These are phyloP conservation scores for Rhinogobius similis DNA, from an alignment of 2,113 vertebrate genomes.

Conservation along the genomic window DNA sequence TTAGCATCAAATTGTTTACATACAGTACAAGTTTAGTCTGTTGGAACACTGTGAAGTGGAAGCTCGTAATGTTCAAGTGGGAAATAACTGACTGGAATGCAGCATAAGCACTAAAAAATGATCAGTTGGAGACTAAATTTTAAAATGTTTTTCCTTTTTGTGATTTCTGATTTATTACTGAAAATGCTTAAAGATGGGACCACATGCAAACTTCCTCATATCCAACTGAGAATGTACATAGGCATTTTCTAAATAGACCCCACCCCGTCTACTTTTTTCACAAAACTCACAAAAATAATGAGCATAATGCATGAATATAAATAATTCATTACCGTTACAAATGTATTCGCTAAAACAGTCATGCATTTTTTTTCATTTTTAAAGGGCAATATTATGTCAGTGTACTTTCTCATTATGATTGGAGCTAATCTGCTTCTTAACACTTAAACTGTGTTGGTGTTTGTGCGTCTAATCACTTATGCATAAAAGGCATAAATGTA, in stretches of 20 bases:
- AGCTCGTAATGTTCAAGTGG: neutral
- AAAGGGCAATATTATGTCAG: conserved; percentile 15
- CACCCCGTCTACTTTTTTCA: neutral
- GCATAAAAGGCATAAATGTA: conserved; percentile 58
- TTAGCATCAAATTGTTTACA: neutral
- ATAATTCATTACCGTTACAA: conserved; percentile 2
- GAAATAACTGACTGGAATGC: neutral
- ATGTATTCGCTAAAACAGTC: conserved; percentile 6
- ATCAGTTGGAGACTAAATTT: no score
- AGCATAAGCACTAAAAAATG: no score
- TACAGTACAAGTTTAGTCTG: neutral
- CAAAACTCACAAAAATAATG: neutral
- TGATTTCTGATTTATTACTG: no score
- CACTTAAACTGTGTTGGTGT: conserved; percentile 25
- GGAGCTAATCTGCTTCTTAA: conserved; percentile 19
- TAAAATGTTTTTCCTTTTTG: no score
- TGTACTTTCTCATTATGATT: conserved; percentile 25
- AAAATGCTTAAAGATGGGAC: neutral
- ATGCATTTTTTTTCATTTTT: neutral
- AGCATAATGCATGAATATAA: conserved; percentile 1
- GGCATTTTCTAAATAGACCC: neutral
- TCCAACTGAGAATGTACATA: neutral
- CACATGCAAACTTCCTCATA: no score
- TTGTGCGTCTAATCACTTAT: conserved; percentile 46
- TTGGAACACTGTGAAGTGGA: neutral